Evolutionary conservation across 2,888 invertebrate species (phyloP).

Genomic region (Macrosiphum euphorbiae): DNA sequence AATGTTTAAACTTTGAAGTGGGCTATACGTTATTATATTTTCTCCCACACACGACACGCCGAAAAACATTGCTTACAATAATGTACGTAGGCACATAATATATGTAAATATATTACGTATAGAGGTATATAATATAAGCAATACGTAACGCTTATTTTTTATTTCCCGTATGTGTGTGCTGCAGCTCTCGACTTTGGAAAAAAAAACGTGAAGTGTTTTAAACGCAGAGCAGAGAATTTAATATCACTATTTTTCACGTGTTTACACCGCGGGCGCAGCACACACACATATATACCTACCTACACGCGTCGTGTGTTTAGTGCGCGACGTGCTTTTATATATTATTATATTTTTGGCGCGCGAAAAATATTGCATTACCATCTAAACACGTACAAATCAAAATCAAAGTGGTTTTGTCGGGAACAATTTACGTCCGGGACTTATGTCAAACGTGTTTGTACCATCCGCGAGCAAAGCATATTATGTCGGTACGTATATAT

Average conservation of each 20-base stretch:
- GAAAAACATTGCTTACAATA: neutral
- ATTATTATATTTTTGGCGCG: neutral
- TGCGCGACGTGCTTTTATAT: neutral
- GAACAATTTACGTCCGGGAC: constrained; percentile 15
- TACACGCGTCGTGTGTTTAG: neutral
- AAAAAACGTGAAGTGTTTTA: neutral
- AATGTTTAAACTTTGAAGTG: constrained; percentile 36
- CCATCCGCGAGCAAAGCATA: neutral
- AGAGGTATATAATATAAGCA: neutral
- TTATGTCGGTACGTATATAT: neutral
- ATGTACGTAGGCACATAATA: neutral
- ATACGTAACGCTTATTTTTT: neutral
- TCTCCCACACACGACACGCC: neutral
- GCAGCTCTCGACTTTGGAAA: neutral
- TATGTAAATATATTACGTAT: neutral
- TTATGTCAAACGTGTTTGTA: constrained; percentile 3
- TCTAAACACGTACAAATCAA: constrained; percentile 26
- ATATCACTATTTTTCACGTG: neutral
- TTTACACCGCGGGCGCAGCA: neutral
- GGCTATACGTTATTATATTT: neutral
- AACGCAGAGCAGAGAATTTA: neutral
- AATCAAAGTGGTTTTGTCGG: constrained; percentile 45
- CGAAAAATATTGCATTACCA: neutral
- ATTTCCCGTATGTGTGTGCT: neutral
- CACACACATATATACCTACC: neutral